Conservation (phyloP, 2,888 invertebrate genomes). For the Pachymerium ferrugineum region DNA sequence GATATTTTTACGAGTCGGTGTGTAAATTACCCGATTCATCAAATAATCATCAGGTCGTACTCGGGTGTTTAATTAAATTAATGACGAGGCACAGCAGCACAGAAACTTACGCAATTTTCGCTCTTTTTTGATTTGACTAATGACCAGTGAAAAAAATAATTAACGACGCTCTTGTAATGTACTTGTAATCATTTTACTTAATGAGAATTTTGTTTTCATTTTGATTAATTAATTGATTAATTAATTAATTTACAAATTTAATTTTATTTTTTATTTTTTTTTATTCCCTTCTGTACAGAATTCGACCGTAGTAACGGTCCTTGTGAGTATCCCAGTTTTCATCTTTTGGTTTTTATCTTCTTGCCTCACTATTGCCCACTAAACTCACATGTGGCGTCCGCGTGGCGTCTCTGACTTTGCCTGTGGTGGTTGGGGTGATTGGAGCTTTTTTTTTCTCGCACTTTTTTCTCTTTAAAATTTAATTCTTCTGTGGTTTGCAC, state of each 20-base stretch:
- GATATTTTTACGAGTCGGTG: background rate
- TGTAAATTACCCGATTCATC: slow-evolving; percentile 10
- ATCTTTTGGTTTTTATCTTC: background rate
- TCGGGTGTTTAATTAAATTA: background rate
- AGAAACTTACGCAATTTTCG: background rate
- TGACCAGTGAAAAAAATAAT: slow-evolving; percentile 2
- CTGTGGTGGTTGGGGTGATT: slow-evolving; percentile 15
- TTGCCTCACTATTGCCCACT: slow-evolving; percentile 20
- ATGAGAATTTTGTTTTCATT: slow-evolving; percentile 9
- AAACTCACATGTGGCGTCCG: slow-evolving; percentile 2
- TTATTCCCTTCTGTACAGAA: slow-evolving; percentile 55
- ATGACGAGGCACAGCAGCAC: background rate
- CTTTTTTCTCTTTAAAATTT: background rate
- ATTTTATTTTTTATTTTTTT: slow-evolving; percentile 38
- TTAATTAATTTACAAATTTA: slow-evolving; percentile 23
- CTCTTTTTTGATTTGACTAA: background rate
- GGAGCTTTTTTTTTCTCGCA: background rate
- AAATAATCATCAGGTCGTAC: background rate
- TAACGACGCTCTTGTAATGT: background rate
- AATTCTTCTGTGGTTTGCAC: slow-evolving; percentile 37
- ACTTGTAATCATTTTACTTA: background rate
- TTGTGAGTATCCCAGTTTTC: slow-evolving; percentile 64
- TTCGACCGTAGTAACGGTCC: slow-evolving; percentile 79
- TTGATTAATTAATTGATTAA: slow-evolving; percentile 34
- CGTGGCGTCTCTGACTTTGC: slow-evolving; percentile 16